These are phyloP conservation scores for Rhipidura dahli DNA, from an alignment of 2,113 vertebrate genomes.

Conservation along the genomic window DNA sequence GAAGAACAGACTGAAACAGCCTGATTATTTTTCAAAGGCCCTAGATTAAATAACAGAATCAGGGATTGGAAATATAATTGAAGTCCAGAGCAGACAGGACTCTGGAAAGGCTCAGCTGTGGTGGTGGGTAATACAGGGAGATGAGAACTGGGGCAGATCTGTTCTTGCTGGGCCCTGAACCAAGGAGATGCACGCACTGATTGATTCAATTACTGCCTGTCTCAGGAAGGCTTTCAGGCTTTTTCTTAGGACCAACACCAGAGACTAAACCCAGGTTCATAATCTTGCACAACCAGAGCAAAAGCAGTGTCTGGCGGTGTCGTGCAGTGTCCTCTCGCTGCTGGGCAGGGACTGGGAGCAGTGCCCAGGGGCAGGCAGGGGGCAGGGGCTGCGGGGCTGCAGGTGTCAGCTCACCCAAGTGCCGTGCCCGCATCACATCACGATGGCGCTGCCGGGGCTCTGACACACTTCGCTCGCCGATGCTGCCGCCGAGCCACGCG, in stretches of 20 bases:
- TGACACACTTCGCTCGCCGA: not conserved
- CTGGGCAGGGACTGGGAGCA: not conserved
- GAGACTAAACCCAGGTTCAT: not conserved
- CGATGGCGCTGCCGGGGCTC: fast-evolving
- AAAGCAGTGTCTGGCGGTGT: fast-evolving
- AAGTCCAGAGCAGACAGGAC: not conserved
- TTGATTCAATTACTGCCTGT: not conserved
- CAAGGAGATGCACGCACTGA: fast-evolving
- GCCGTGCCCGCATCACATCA: fast-evolving
- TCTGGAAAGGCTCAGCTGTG: not conserved
- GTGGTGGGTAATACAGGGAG: not conserved
- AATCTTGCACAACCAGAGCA: not conserved
- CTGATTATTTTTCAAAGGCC: not conserved
- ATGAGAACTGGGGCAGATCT: not conserved
- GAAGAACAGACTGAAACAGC: not conserved
- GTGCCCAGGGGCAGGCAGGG: fast-evolving
- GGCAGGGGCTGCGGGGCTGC: fast-evolving
- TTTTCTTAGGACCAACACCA: not conserved
- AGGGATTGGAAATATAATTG: not conserved
- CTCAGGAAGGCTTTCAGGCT: not conserved
- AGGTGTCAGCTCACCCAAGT: not conserved
- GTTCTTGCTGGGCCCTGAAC: not conserved
- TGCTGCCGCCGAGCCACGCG: fast-evolving
- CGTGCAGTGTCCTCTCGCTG: fast-evolving
- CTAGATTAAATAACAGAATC: not conserved